Percentiles rank a stretch among this genome's conserved stretches.
Evolutionary conservation across 2,113 vertebrate genomes (phyloP).

Genomic region (Clarias macrocephalus): DNA sequence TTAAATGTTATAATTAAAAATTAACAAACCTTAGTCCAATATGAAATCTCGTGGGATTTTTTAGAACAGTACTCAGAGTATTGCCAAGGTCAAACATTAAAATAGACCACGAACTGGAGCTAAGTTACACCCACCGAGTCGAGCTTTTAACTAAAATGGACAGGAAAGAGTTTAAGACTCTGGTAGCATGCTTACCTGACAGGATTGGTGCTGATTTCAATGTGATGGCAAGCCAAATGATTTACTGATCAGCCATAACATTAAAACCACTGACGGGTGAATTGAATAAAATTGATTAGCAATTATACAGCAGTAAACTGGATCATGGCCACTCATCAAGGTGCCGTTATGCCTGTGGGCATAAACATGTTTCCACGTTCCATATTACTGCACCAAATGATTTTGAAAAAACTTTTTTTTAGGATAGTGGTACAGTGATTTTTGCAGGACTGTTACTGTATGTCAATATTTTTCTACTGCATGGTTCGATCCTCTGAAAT

Average conservation of each 20-base stretch:
- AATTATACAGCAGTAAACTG: no score
- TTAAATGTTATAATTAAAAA: neutral
- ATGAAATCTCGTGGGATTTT: neutral
- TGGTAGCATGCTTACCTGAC: no score
- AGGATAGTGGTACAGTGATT: neutral
- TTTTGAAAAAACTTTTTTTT: neutral
- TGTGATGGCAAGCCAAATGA: rapidly evolving
- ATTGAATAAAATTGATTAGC: no score
- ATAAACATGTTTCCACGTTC: no score
- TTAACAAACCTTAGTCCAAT: neutral
- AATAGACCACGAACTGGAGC: neutral
- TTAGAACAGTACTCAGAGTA: neutral
- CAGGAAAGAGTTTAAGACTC: neutral
- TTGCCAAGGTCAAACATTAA: neutral
- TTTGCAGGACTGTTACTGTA: neutral
- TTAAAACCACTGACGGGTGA: no score
- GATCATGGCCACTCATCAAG: no score
- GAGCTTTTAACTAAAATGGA: neutral
- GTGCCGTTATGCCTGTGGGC: no score
- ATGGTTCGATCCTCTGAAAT: neutral
- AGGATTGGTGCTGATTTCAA: neutral
- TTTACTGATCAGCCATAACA: neutral
- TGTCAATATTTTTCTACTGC: neutral
- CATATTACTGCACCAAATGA: neutral
- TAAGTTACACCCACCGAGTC: neutral